Base-by-base conservation (phyloP, 2,113 vertebrate genomes). In the Semicossyphus pulcher region DNA sequence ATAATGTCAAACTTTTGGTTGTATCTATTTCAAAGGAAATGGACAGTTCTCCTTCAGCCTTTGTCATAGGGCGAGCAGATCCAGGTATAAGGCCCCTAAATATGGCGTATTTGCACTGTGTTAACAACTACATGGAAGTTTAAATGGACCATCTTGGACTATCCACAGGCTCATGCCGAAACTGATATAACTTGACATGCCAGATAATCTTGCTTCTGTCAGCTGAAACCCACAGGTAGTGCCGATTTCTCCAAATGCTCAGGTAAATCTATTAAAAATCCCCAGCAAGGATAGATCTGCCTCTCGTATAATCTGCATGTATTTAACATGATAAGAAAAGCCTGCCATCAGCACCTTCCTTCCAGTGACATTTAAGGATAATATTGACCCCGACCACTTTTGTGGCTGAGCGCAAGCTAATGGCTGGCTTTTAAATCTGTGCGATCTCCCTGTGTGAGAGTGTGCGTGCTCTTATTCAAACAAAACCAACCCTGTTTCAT, bases 361-460 rank as follows among this genome's bases (percentile, higher is more conserved):
- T 65, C 37, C 65, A 31, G 11, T 80, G 80, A 87, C 83, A 80
- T 78, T 76, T 72, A 76, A 73, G 48, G 54, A 63, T 65, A 78
- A 87, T 83, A 86, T 82, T 86, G 84, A 87, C 83, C 63, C 67
- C 34, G 4, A 5, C 49, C 54, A 26, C 52, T 47, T 64, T 56
- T 7, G 20, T 6, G 28, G 44, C 72, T 42, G 16, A 59, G 41
- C 6, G 64, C 49, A 18, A 23, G 73, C 42, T 82, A 78, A 68
- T 51, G 31, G 58, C 71, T 34, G 59, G 77, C 86, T 88, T 87
- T 84, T 85, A 85, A 80, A 83, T 83, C 45, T 29, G 42, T 36
- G 20, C 56, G 81, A 72, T 21, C 36, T 31, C 15, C 28, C 2
- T 47, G 51, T 26, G 53, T n/a, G 60, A 21, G 58, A 53, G 78